phyloP scores from a whole-genome alignment of 92 coral and sea anemone species.

The Micromussa lordhowensis region DNA sequence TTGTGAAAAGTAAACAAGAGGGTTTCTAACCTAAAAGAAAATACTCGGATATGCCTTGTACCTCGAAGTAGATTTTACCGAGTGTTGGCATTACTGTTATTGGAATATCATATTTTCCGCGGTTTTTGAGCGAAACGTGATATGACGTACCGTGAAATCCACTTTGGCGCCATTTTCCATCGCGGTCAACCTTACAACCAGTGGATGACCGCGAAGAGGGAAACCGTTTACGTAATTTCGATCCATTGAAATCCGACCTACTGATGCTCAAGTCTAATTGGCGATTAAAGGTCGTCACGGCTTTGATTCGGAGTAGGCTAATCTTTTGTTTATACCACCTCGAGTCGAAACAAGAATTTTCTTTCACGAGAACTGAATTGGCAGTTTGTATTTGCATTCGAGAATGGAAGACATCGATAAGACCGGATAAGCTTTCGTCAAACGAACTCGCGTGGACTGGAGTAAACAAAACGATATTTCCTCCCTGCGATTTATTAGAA shows the following conservation, averaged over 20 bases:
- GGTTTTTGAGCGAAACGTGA: neutral
- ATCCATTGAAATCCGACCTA: neutral
- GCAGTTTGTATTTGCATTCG: neutral
- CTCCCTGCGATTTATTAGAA: neutral
- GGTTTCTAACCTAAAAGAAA: constrained; percentile 6
- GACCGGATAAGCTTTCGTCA: constrained; percentile 19
- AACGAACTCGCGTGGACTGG: constrained; percentile 26
- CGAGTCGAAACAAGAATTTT: constrained; percentile 4
- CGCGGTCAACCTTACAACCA: neutral
- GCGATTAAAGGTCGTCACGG: constrained; percentile 15
- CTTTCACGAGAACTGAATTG: neutral
- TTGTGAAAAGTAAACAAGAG: constrained; percentile 4
- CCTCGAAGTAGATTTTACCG: too few species aligned
- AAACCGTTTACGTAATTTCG: neutral
- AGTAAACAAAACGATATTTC: constrained; percentile 25
- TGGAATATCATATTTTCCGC: neutral
- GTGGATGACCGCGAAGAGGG: neutral
- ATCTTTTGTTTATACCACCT: neutral
- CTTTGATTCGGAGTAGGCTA: neutral
- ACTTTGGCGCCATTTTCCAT: neutral
- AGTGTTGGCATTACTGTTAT: too few species aligned
- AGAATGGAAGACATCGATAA: constrained; percentile 18
- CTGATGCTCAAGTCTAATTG: neutral
- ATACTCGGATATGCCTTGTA: neutral
- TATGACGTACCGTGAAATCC: neutral